Base-by-base conservation (phyloP, 2,797 vertebrate genomes). In the Hyperoplus lanceolatus region DNA sequence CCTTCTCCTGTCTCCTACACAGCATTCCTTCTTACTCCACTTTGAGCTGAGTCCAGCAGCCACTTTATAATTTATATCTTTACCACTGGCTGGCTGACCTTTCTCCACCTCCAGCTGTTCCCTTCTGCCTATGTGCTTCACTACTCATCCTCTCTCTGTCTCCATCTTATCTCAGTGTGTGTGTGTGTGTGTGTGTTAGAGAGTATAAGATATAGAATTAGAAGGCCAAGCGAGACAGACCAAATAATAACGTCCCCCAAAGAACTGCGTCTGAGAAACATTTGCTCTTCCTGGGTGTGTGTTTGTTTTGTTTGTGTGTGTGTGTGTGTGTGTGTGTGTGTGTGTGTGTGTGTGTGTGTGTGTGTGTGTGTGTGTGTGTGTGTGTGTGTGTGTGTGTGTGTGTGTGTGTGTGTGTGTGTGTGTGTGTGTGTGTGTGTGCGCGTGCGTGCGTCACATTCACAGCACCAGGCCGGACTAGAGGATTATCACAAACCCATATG, bases 401-500 rank as follows among this genome's bases (percentile, higher is more conserved):
- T 60, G 42, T 68, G 76, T 71, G 75, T 71, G 77, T 69, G 77
- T 87, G 77, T 73, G 81, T 58, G 39, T 59, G 78, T 77, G 82
- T n/a, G n/a, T n/a, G n/a, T n/a, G n/a, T n/a, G n/a, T n/a, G n/a
- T n/a, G n/a, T n/a, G n/a, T n/a, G n/a, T n/a, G n/a, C n/a, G n/a
- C n/a, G n/a, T n/a, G n/a, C n/a, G n/a, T n/a, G n/a, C n/a, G n/a
- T 75, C 63, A 75, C 73, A 72, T 36, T 72, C 81, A 85, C 87
- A 86, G 62, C 83, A 79, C 66, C 66, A 70, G 79, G 73, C 64
- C 79, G 80, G 81, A 83, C 82, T 86, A 90, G 74, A 78, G 86
- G 88, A 94, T 93, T 90, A 93, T 77, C 79, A 83, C 21, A 29
- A 70, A 63, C 85, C 71, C 77, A 85, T 78, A 84, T 83, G 78